Evolutionary conservation across 1,140 invertebrate species (phyloP).

Genomic region (Octopus sinensis): DNA sequence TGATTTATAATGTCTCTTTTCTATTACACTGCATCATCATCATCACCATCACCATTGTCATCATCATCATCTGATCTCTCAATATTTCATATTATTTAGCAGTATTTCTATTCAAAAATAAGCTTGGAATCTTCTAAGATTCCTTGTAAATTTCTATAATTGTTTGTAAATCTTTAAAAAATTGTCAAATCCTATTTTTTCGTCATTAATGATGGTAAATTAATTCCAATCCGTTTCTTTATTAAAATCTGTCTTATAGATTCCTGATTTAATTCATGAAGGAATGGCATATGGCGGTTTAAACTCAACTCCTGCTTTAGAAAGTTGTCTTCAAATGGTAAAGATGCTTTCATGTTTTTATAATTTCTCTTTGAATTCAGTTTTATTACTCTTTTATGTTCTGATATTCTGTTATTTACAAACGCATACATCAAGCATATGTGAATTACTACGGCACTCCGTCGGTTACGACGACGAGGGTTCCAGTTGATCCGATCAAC

Average conservation of each 20-base stretch:
- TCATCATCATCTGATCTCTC: background rate
- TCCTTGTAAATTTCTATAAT: background rate
- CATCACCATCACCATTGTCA: background rate
- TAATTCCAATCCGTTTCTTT: background rate
- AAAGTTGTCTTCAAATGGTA: constrained; percentile 78
- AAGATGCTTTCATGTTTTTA: too few relatives aligned
- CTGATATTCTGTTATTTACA: too few relatives aligned
- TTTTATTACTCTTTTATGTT: too few relatives aligned
- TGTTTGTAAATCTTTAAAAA: background rate
- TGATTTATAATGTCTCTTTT: constrained; percentile 7
- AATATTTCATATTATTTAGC: background rate
- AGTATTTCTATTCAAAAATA: background rate
- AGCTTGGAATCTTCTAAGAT: background rate
- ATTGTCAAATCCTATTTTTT: background rate
- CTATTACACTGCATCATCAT: background rate
- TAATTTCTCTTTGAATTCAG: too few relatives aligned
- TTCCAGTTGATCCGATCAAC: too few relatives aligned
- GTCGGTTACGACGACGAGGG: too few relatives aligned
- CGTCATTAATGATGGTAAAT: background rate
- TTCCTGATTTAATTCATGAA: constrained; percentile 92
- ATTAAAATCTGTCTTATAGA: constrained; percentile 62
- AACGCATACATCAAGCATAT: too few relatives aligned
- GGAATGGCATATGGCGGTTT: constrained; percentile 96
- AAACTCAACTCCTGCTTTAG: constrained; percentile 95
- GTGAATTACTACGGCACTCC: too few relatives aligned